Percentiles rank a stretch among this genome's conserved stretches.
phyloP scores from a whole-genome alignment of 1,140 invertebrate genomes.

The Metopolophium dirhodum region DNA sequence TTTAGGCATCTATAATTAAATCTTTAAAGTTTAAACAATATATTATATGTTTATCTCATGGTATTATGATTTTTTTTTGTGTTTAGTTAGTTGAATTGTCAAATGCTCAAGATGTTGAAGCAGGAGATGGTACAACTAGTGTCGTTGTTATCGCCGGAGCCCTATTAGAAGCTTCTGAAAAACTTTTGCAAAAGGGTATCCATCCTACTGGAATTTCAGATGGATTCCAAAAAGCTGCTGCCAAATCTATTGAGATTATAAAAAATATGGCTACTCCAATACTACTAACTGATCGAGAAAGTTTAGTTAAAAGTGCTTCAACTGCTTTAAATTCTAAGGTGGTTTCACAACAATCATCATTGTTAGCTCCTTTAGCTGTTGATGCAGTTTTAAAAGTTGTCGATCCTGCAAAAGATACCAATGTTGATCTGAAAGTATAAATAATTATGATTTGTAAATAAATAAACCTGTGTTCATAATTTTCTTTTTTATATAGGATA shows the following conservation, averaged over 20 bases:
- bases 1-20: not conserved
- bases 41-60: not conserved
- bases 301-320: conserved; percentile 91
- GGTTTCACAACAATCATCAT: conserved; percentile 95
- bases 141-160: conserved; percentile 97
- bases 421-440: conserved; percentile 72
- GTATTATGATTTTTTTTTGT: conserved; percentile 52
- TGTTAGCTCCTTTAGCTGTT: conserved; percentile 95
- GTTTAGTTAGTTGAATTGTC: conserved; percentile 94
- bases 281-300: conserved; percentile 85
- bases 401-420: conserved; percentile 70
- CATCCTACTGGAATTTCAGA: conserved; percentile 98
- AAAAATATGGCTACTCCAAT: conserved; percentile 85
- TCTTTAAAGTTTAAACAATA: not conserved
- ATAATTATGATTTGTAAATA: not conserved
- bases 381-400: conserved; percentile 92
- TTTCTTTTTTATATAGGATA: conserved; percentile 69
- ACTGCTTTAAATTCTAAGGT: conserved; percentile 99
- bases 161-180: conserved; percentile 91
- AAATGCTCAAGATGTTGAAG: conserved; percentile 98
- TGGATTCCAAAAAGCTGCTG: conserved; percentile 90
- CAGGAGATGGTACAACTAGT: conserved; percentile 98
- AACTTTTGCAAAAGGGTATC: conserved; percentile 91
- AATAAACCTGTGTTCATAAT: not conserved
- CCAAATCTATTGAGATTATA: conserved; percentile 86